A percentile compares a stretch with the other conserved stretches of the same genome.
Conservation (phyloP, 2,113 vertebrate species). For the Thunnus maccoyii region DNA sequence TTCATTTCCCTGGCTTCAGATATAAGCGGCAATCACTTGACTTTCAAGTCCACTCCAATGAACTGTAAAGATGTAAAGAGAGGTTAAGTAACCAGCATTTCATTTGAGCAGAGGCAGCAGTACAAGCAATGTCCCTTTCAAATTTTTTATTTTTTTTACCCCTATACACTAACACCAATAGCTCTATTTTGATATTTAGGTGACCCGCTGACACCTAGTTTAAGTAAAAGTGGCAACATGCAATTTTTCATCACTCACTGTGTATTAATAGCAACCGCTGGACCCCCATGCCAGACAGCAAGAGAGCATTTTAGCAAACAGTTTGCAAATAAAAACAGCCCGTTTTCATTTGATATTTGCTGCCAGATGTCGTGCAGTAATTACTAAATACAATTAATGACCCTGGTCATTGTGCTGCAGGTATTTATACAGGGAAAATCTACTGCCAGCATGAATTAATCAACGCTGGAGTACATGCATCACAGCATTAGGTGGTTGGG, state of each 20-base stretch:
- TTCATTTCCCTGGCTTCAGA: conserved; percentile 54
- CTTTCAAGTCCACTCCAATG: conserved; percentile 60
- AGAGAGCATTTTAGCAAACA: not conserved
- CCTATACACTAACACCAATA: conserved; percentile 17
- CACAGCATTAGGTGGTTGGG: conserved; percentile 30
- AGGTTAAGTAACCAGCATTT: conserved; percentile 47
- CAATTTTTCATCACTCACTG: conserved; percentile 52
- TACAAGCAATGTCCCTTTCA: not conserved
- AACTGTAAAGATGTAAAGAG: conserved; percentile 31
- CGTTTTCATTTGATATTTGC: conserved; percentile 51
- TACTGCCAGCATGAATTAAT: conserved; percentile 65
- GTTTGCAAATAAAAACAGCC: conserved; percentile 37
- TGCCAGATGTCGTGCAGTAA: conserved; percentile 50
- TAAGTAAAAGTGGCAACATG: conserved; percentile 29
- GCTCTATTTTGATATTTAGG: conserved; percentile 29
- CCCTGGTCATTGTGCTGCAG: conserved; percentile 58
- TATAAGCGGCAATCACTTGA: conserved; percentile 37
- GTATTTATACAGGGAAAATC: conserved; percentile 60
- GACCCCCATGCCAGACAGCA: not conserved
- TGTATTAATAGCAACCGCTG: conserved; percentile 23
- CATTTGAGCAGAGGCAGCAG: conserved; percentile 6
- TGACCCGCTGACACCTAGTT: conserved; percentile 52
- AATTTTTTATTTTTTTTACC: not conserved
- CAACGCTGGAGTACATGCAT: conserved; percentile 36
- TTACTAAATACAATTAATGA: conserved; percentile 70